Base-by-base conservation (phyloP, 2,888 invertebrate species). In the Calliphora vomitoria region DNA sequence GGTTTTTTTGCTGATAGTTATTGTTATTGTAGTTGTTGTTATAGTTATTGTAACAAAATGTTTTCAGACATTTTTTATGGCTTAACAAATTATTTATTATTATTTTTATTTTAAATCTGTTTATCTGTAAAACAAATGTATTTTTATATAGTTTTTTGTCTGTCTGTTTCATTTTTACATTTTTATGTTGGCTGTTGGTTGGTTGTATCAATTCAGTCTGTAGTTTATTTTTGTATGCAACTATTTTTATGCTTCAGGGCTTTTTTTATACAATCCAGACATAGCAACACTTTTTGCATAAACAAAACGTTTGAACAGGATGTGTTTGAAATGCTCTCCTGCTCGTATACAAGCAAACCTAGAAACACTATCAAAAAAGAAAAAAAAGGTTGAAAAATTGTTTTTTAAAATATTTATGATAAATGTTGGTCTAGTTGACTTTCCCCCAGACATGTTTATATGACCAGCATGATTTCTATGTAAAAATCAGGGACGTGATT, bases 81-180 rank as follows among this genome's bases (percentile, higher is more conserved):
- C 75, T 72, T 44, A 68, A 58, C 68, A 72, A 79, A 74, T 82
- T 76, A 82, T 76, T 76, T 75, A 75, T 60, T 38, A 47, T 76
- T 53, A 64, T 66, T 75, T 76, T 74, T 74, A 55, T 83, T 84
- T 64, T 80, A 84, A 84, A 84, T 87, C 80, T 80, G 75, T 87
- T 87, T 87, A 87, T 87, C 84, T 80, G 80, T 82, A 58, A 86
- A 88, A 88, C 66, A 81, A 88, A 86, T 86, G 80, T 85, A 86
- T 80, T 76, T 76, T 86, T 82, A 50, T 71, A 69, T 60, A 50
- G 53, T 76, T 66, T 69, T 69, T 71, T 64, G 53, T 60, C 11
- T 15, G 10, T 47, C 31, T 13, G 11, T 38, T 25, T 31, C 4
- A 79, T 47, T 69, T 68, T 74, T 44, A 20, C 20, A 38, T 66